phyloP scores from a whole-genome alignment of 2,113 vertebrate species.

The Poecilia latipinna region DNA sequence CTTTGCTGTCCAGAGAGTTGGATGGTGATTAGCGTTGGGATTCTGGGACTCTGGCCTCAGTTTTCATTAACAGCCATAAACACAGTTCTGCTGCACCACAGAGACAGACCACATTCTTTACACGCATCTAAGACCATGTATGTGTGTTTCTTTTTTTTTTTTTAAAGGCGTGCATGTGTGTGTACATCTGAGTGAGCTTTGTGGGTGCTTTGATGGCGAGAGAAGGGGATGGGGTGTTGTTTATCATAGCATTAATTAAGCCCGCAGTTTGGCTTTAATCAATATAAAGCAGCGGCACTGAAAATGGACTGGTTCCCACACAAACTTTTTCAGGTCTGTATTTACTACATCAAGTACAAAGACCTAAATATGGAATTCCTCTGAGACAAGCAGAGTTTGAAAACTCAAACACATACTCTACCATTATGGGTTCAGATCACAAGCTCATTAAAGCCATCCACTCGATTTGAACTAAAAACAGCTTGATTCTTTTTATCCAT shows the following conservation, averaged over 20 bases:
- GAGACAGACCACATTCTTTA: slow-evolving; percentile 49
- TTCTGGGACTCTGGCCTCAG: slow-evolving; percentile 69
- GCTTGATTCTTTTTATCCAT: background rate
- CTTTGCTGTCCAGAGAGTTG: slow-evolving; percentile 62
- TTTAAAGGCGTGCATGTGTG: slow-evolving; percentile 11
- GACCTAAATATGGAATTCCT: slow-evolving; percentile 11
- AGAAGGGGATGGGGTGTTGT: slow-evolving; percentile 58
- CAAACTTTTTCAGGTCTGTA: slow-evolving; percentile 18
- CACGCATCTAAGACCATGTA: slow-evolving; percentile 24
- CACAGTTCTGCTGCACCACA: slow-evolving; percentile 66
- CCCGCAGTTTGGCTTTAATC: slow-evolving; percentile 71
- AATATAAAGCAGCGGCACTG: slow-evolving; percentile 67
- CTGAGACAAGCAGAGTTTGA: background rate
- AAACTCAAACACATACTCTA: background rate
- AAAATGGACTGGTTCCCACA: slow-evolving; percentile 37
- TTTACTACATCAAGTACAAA: slow-evolving; percentile 27
- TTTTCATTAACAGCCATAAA: slow-evolving; percentile 77
- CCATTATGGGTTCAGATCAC: background rate
- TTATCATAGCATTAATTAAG: slow-evolving; percentile 78
- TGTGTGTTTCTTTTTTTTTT: slow-evolving; percentile 20
- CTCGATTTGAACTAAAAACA: background rate
- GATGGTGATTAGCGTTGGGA: slow-evolving; percentile 77
- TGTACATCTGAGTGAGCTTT: slow-evolving; percentile 41
- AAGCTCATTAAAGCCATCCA: background rate
- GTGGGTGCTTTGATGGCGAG: slow-evolving; percentile 55